Conservation (phyloP, 1,140 invertebrate genomes). For the Tetraneura akinire region DNA sequence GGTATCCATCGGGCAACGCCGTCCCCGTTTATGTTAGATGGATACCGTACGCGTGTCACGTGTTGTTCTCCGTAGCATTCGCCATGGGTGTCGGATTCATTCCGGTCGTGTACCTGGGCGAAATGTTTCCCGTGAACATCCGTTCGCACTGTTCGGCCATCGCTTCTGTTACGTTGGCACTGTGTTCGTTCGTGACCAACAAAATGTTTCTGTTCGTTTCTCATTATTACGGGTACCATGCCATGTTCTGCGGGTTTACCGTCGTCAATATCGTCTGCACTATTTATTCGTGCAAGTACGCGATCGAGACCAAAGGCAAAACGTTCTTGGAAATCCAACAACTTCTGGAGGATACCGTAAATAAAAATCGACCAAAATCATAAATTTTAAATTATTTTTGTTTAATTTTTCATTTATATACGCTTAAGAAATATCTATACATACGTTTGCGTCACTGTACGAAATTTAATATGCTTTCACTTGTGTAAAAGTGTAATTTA, state of each 20-base stretch:
- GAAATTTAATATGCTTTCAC: too few species aligned
- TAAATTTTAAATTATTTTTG: too few species aligned
- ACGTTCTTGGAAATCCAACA: conserved; percentile 75
- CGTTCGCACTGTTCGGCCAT: conserved; percentile 55
- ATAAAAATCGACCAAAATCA: too few species aligned
- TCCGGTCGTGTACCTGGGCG: conserved; percentile 55
- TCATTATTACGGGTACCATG: conserved; percentile 36
- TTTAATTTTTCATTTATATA: too few species aligned
- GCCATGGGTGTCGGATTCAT: conserved; percentile 55
- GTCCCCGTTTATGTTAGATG: conserved; percentile 9
- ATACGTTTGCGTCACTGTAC: too few species aligned
- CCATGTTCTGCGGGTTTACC: conserved; percentile 54
- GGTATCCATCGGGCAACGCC: background rate
- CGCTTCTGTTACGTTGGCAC: conserved; percentile 54
- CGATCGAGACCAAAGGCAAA: conserved; percentile 77
- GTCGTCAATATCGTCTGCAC: conserved; percentile 62
- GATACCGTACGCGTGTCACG: conserved; percentile 53
- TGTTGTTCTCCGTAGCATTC: conserved; percentile 53
- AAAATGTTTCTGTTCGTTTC: conserved; percentile 54
- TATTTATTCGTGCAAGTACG: conserved; percentile 58
- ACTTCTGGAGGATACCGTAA: background rate
- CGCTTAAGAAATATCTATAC: too few species aligned
- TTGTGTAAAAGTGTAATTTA: too few species aligned
- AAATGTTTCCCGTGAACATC: conserved; percentile 56
- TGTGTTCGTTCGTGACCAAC: conserved; percentile 54